Evolutionary conservation across 1,140 invertebrate genomes (phyloP).

Genomic region (Drusus annulatus): DNA sequence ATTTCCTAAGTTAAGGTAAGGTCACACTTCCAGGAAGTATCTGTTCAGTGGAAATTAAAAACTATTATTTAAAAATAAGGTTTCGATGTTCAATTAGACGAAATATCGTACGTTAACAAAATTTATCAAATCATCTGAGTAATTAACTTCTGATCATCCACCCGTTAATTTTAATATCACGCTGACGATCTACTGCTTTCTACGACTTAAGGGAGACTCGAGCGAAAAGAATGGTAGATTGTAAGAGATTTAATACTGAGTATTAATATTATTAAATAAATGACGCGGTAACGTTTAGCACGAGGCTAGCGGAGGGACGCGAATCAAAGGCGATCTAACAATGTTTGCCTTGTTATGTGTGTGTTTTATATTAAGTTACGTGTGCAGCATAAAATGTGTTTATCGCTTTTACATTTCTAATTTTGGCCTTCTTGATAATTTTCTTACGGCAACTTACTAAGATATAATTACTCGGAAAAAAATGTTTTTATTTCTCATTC

Average conservation of each 20-base stretch:
- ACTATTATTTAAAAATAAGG: no score
- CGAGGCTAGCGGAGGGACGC: neutral
- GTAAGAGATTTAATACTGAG: neutral
- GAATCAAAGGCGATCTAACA: conserved; percentile 1
- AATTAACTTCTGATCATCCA: neutral
- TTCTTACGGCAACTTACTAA: no score
- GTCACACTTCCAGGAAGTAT: no score
- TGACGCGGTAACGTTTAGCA: neutral
- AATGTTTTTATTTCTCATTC: no score
- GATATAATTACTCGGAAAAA: no score
- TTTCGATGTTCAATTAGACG: no score
- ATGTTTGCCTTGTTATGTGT: neutral
- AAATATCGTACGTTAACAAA: no score
- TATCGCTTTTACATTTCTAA: neutral
- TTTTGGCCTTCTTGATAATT: neutral
- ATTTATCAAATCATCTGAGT: neutral
- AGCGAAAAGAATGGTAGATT: neutral
- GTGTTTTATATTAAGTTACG: conserved; percentile 18
- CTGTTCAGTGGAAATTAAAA: no score
- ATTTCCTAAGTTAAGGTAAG: no score
- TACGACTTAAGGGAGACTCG: neutral
- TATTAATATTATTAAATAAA: neutral
- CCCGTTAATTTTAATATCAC: neutral
- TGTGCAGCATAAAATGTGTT: neutral
- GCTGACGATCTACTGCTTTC: neutral